Evolutionary conservation across 2,888 invertebrate genomes (phyloP), one percentile per base, ranked within the genome.

Genomic region (Drosophila austrosaltans): DNA sequence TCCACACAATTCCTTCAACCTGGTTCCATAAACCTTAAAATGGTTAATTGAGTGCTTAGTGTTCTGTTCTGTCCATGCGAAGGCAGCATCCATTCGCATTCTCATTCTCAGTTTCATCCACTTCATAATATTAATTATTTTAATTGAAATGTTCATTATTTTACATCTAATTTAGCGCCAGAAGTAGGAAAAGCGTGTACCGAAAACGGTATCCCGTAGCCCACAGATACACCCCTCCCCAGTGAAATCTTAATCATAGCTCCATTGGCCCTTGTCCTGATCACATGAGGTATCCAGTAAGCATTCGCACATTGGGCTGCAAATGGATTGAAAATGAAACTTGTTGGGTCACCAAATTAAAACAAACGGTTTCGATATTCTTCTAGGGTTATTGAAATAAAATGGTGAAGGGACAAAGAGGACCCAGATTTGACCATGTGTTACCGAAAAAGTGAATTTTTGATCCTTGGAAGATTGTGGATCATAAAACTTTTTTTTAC

Each of bases 11-110:
- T 75, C 76, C 76, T 69, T 72, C 63, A 73, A 70, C 77, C 79
- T 81, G 79, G 77, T 70, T 75, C 75, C 88, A 79, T 79, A 83
- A 81, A 81, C 87, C 84, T 90, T 86, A 78, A 87, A 89, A 89
- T 88, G 90, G 81, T 86, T 89, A 88, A 89, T 90, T 89, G 89
- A 89, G 88, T 89, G 89, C 90, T 89, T 88, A 90, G 83, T 85
- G 80, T 65, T 60, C 65, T 70, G 63, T 40, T 48, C 66, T 48
- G 25, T 25, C 44, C 57, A 30, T 56, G 48, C 53, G 44, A 53
- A 36, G 25, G 48, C 63, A 56, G 59, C 28, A 58, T 53, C 69
- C 42, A 48, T 32, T 42, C 28, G n/a, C 57, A 25, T 48, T 22
- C 48, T 10, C 48, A 48, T 48, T 48, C 48, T 48, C 48, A 48